Evolutionary conservation across 2,888 invertebrate genomes (phyloP), one percentile per base, ranked within the genome.

Genomic region (Eupithecia centaureata): DNA sequence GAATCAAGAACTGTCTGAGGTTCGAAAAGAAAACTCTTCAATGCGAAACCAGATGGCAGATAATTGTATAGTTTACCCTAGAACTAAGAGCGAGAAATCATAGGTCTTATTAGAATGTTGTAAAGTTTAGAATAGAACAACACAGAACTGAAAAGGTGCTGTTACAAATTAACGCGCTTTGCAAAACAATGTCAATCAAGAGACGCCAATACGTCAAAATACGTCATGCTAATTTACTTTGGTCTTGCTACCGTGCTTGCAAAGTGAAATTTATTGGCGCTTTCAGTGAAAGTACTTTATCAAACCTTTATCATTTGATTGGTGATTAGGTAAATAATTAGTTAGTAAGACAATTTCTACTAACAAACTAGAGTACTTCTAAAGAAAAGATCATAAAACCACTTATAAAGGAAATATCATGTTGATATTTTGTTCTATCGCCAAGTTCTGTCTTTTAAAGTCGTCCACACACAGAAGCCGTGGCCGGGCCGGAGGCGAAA

Each of bases 1-100:
- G 67, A 95, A 96, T 81, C 95, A 96, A 80, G 95, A 97, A 84
- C 94, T 96, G 76, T 89, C 95, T 10, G 95, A 96, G 76, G 89
- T 97, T 56, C 96, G 96, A 81, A 95, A 95, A 75, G 97, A 97
- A 83, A 98, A 98, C 84, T 90, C 94, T 58, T 94, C 96, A 52
- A 94, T 97, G 80, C 79, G 90, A 75, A 94, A 95, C 66, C 95
- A 96, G 73, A 85, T 96, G 38, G 94, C 95, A 27, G 95, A 95
- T 75, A 95, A 95, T 79, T 95, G 95, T 66, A 94, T 96, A 79
- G 90, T 90, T 52, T 79, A 87, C 68, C 76, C 77, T 42, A 83
- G 87, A 78, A 81, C 86, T 1, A 91, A 91, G 68, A 85, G 85
- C 0, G 85, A 90, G 76, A 92, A 89, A 73, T 89, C 90, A 76